Evolutionary conservation across 2,797 vertebrate genomes (phyloP).

Genomic region (Pipistrellus kuhlii): DNA sequence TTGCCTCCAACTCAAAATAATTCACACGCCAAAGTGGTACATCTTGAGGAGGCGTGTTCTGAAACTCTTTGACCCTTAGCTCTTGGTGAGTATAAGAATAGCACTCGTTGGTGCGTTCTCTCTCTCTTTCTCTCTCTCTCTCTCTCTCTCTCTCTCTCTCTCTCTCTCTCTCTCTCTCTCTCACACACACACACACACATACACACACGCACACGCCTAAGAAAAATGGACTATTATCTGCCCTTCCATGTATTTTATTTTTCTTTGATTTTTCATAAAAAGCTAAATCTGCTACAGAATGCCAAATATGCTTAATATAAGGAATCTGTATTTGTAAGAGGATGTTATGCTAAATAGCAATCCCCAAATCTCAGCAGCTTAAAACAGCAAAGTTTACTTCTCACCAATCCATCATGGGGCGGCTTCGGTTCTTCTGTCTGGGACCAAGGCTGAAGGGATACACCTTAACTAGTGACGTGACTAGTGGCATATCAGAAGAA

Average conservation of each 20-base stretch:
- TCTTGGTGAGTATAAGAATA: not conserved
- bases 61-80: not conserved
- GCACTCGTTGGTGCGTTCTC: no score
- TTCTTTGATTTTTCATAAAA: constrained; percentile 35
- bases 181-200: no score
- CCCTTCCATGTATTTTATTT: constrained; percentile 29
- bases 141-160: no score
- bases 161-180: no score
- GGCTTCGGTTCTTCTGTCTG: constrained; percentile 14
- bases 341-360: not conserved
- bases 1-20: not conserved
- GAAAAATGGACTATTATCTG: constrained; percentile 48
- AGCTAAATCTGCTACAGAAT: constrained; percentile 38
- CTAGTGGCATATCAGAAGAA: not conserved
- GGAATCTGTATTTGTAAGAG: constrained; percentile 29
- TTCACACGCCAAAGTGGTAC: not conserved
- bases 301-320: not conserved
- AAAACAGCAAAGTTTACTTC: constrained; percentile 28
- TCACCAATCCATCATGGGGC: not conserved
- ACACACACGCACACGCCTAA: not conserved
- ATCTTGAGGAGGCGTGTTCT: not conserved
- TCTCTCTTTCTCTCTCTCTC: no score
- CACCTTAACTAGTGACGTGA: not conserved
- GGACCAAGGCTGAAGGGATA: not conserved
- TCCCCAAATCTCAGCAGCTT: not conserved